Evolutionary conservation across 2,888 invertebrate genomes (phyloP).

Genomic region (Drosophila fulvimacula): DNA sequence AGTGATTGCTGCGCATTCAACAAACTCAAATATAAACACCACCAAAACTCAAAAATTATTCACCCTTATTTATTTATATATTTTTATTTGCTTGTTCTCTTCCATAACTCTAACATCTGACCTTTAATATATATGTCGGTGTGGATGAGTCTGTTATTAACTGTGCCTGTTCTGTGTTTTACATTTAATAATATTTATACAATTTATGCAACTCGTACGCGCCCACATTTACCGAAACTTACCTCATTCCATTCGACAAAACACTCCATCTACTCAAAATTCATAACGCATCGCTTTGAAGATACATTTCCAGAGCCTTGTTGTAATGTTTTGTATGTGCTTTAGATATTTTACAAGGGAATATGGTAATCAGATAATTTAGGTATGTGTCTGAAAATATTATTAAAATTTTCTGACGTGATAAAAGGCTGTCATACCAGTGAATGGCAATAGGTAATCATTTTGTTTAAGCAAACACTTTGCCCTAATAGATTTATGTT

Average conservation of each 20-base stretch:
- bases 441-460: background rate
- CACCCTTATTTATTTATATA: constrained; percentile 40
- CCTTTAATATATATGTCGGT: constrained; percentile 30
- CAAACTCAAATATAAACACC: constrained; percentile 22
- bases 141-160: constrained; percentile 28
- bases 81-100: constrained; percentile 36
- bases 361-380: background rate
- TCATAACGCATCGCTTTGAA: constrained; percentile 27
- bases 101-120: constrained; percentile 61
- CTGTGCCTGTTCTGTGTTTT: constrained; percentile 41
- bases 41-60: constrained; percentile 30
- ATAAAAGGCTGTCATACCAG: background rate
- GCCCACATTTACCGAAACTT: constrained; percentile 51
- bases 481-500: background rate
- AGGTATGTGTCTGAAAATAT: background rate
- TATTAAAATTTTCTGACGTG: background rate
- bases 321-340: background rate
- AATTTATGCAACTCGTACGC: constrained; percentile 50
- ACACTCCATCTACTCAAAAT: constrained; percentile 37
- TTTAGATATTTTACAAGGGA: background rate
- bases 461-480: background rate
- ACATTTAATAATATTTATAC: constrained; percentile 49
- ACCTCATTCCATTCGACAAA: constrained; percentile 27
- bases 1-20: constrained; percentile 35
- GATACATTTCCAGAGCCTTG: constrained; percentile 2